These are phyloP conservation scores for Scytalopus superciliaris DNA, from an alignment of 2,113 vertebrate genomes.

Conservation along the genomic window DNA sequence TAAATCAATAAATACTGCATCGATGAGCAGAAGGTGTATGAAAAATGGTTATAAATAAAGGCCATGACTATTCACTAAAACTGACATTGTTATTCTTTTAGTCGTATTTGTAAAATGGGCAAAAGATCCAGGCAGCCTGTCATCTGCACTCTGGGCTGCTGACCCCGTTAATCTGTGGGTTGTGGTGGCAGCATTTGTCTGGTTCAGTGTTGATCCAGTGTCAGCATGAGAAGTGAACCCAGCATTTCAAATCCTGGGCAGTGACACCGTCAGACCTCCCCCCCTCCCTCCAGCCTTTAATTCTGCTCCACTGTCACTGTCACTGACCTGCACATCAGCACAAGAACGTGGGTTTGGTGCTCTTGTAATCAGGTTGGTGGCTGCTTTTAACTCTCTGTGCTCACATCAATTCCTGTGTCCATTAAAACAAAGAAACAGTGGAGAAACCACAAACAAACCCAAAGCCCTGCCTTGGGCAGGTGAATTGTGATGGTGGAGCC, in stretches of 20 bases:
- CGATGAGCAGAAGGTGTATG: not conserved
- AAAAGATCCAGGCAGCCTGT: not conserved
- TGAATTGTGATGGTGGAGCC: not conserved
- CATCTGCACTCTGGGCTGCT: not conserved
- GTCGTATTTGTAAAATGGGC: not conserved
- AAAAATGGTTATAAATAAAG: not conserved
- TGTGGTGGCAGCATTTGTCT: constrained; percentile 11
- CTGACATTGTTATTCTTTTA: not conserved
- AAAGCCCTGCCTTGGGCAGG: not conserved
- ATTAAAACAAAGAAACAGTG: not conserved
- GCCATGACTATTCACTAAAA: not conserved
- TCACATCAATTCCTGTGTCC: not conserved
- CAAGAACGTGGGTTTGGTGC: not conserved
- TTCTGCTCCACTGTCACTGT: not conserved
- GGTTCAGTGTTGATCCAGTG: not conserved
- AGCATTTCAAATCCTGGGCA: not conserved
- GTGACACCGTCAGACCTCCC: not conserved
- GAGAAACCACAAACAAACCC: not conserved
- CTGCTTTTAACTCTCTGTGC: not conserved
- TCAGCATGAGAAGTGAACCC: constrained; percentile 21
- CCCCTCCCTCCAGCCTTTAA: not conserved
- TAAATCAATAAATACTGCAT: not conserved
- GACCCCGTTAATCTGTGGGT: not conserved
- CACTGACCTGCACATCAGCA: not conserved
- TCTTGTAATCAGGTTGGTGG: not conserved